phyloP scores from a whole-genome alignment of 2,888 invertebrate genomes.

The Lasioglossum vierecki region DNA sequence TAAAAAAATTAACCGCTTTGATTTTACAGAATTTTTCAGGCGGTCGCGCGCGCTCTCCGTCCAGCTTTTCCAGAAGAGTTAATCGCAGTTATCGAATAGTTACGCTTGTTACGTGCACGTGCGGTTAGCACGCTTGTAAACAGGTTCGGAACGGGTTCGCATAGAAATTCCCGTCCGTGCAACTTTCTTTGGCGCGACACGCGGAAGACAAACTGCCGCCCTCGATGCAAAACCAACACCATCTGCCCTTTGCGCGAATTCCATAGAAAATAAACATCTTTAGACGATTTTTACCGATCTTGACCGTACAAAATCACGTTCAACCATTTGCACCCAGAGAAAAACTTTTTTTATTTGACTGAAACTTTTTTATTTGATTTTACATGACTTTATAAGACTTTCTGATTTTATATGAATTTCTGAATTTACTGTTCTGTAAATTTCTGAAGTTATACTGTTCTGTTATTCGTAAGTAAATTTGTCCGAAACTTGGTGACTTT shows the following conservation, averaged over 20 bases:
- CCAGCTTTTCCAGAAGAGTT: background rate
- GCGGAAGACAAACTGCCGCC: slow-evolving; percentile 34
- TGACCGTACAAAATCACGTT: no score
- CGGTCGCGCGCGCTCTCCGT: background rate
- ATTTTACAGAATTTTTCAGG: background rate
- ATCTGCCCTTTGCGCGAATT: background rate
- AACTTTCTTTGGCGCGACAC: slow-evolving; percentile 45
- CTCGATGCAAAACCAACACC: background rate
- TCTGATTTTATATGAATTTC: no score
- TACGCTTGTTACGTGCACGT: slow-evolving; percentile 26
- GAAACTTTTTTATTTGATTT: no score
- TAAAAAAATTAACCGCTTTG: background rate
- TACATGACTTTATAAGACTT: no score
- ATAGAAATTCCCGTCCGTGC: slow-evolving; percentile 39
- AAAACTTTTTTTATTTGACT: no score
- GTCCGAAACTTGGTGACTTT: no score
- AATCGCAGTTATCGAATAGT: slow-evolving; percentile 45
- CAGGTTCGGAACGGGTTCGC: slow-evolving; percentile 24
- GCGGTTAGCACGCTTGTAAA: slow-evolving; percentile 36
- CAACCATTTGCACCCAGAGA: no score
- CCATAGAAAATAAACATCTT: background rate
- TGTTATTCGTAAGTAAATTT: no score
- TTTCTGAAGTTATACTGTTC: no score
- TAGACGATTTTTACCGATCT: background rate
- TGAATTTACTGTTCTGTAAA: no score